Conservation (phyloP, 2,113 vertebrate species). For the Lamprologus ornatipinnis region DNA sequence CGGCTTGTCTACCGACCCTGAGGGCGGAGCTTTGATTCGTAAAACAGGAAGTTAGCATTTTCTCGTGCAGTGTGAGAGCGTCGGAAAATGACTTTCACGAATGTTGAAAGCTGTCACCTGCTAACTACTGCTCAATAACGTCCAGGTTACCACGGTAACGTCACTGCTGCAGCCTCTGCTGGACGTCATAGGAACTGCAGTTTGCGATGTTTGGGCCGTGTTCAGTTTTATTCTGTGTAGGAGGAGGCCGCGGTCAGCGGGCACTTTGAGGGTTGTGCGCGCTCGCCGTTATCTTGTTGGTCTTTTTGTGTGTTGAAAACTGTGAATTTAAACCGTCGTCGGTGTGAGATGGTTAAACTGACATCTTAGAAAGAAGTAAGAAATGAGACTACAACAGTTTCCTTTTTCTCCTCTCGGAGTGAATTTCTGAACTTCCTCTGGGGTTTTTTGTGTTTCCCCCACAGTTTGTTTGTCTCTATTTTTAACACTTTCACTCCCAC, state of each 20-base stretch:
- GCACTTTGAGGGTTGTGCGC: background rate
- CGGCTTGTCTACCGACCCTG: background rate
- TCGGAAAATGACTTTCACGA: background rate
- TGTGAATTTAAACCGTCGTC: accelerated
- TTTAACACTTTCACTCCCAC: background rate
- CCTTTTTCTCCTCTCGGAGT: background rate
- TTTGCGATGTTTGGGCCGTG: background rate
- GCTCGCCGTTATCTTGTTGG: background rate
- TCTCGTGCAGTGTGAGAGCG: background rate
- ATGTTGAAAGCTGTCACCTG: background rate
- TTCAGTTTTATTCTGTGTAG: background rate
- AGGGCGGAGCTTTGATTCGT: background rate
- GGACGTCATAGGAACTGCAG: background rate
- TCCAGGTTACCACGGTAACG: accelerated
- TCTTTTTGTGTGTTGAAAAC: background rate
- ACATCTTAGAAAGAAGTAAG: background rate
- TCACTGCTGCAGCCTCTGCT: background rate
- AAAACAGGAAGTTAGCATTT: background rate
- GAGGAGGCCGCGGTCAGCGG: too few relatives aligned
- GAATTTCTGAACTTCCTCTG: background rate
- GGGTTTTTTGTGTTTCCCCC: background rate
- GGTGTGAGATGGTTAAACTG: background rate
- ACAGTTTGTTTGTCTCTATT: background rate
- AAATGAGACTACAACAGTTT: background rate
- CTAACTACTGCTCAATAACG: background rate